Percentiles rank a stretch among this genome's conserved stretches.
These are phyloP conservation scores for Hoplodrina blanda DNA, from an alignment of 2,888 invertebrate species.

Conservation along the genomic window DNA sequence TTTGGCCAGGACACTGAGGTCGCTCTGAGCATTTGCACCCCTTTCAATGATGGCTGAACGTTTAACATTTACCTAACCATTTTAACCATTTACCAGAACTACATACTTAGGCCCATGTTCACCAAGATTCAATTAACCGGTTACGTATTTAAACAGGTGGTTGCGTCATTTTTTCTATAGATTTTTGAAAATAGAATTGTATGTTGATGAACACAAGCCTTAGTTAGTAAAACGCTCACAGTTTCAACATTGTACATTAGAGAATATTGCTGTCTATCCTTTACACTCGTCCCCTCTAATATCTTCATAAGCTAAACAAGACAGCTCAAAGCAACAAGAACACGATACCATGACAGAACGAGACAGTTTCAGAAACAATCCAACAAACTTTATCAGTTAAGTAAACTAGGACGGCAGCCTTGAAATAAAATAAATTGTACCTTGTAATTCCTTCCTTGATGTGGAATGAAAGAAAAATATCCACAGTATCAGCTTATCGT, in stretches of 20 bases:
- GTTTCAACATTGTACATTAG: not conserved
- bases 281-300: not conserved
- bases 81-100: too few species aligned
- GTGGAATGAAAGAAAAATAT: constrained; percentile 63
- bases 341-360: constrained; percentile 2
- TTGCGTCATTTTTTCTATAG: too few species aligned
- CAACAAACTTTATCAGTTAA: constrained; percentile 46
- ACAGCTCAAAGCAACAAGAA: constrained; percentile 12
- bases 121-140: too few species aligned
- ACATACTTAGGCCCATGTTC: too few species aligned
- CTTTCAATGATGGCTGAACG: too few species aligned
- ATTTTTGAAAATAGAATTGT: too few species aligned
- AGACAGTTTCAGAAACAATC: constrained; percentile 46
- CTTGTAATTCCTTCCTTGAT: constrained; percentile 53
- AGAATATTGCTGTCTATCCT: too few species aligned
- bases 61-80: too few species aligned
- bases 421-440: constrained; percentile 51
- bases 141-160: too few species aligned
- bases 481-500: constrained; percentile 58
- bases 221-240: too few species aligned
- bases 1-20: too few species aligned
- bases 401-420: constrained; percentile 27
- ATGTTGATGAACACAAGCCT: not conserved
- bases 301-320: not conserved
- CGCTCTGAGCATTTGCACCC: too few species aligned